phyloP scores from a whole-genome alignment of 2,113 vertebrate species.

The Trichomycterus rosablanca region DNA sequence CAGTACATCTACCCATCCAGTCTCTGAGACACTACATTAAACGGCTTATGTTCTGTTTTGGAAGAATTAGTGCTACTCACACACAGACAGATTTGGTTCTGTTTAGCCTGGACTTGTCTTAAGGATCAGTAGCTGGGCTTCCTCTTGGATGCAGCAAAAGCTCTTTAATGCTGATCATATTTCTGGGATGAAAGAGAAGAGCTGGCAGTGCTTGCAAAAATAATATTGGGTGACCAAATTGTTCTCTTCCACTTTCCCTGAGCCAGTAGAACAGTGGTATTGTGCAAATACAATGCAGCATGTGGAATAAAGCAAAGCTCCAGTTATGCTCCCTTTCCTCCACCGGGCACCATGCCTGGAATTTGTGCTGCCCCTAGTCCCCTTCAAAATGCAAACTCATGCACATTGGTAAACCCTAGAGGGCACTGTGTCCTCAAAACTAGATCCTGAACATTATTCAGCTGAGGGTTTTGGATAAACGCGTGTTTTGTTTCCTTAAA shows the following conservation, averaged over 20 bases:
- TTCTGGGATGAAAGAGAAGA: not conserved
- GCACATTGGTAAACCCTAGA: slow-evolving; percentile 26
- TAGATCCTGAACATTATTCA: not conserved
- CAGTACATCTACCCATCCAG: not conserved
- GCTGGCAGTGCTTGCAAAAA: slow-evolving; percentile 31
- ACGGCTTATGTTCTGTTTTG: slow-evolving; percentile 15
- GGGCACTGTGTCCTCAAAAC: slow-evolving; percentile 36
- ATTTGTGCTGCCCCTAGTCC: slow-evolving; percentile 25
- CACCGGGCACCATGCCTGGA: slow-evolving; percentile 22
- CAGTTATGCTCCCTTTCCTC: slow-evolving; percentile 27
- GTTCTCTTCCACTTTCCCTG: slow-evolving; percentile 28
- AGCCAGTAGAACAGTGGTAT: slow-evolving; percentile 32
- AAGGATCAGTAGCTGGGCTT: not conserved
- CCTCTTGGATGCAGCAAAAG: not conserved
- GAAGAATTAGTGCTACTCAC: not conserved
- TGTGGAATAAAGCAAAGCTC: slow-evolving; percentile 16
- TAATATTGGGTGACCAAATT: slow-evolving; percentile 14
- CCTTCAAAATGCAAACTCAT: slow-evolving; percentile 2
- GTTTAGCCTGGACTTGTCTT: slow-evolving; percentile 17
- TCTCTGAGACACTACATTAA: slow-evolving; percentile 3
- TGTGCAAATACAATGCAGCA: slow-evolving; percentile 38
- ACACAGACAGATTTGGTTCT: slow-evolving; percentile 4
- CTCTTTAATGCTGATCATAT: not conserved
- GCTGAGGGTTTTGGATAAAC: too few species aligned
- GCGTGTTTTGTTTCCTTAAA: too few species aligned